phyloP scores from a whole-genome alignment of 2,888 invertebrate species.

The Toxonevra muliebris region DNA sequence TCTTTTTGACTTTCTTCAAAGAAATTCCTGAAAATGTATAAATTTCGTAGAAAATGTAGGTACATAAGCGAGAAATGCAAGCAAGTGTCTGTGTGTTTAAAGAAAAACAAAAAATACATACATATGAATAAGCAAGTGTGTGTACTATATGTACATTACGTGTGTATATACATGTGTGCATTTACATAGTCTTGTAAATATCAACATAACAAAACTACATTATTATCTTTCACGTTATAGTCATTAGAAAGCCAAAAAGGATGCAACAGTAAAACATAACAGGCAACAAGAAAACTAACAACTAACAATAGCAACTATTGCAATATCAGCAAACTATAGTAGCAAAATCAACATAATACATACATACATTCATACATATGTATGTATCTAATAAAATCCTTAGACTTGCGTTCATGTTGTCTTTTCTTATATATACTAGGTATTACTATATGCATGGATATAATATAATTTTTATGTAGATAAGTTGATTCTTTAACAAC shows the following conservation, averaged over 20 bases:
- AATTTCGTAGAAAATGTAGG: conserved; percentile 3
- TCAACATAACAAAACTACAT: conserved; percentile 5
- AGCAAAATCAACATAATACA: conserved; percentile 4
- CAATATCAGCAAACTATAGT: conserved; percentile 41
- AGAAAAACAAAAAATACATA: neutral
- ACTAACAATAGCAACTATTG: conserved; percentile 36
- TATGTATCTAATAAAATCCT: too few species aligned
- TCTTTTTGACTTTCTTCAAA: conserved; percentile 20
- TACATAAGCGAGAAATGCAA: neutral
- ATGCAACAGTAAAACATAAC: conserved; percentile 31
- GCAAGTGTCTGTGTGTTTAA: neutral
- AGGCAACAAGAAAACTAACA: too few species aligned
- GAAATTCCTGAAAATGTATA: conserved; percentile 28
- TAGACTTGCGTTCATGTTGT: neutral
- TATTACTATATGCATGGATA: conserved; percentile 27
- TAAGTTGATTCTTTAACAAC: conserved; percentile 38
- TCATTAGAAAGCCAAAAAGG: conserved; percentile 18
- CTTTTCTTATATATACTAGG: neutral
- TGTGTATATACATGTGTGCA: conserved; percentile 4
- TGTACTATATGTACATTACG: neutral
- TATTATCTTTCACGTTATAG: conserved; percentile 23
- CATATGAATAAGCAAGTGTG: neutral
- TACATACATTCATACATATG: too few species aligned
- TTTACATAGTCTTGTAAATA: neutral
- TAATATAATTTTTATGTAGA: conserved; percentile 52